Evolutionary conservation across 1,140 invertebrate species (phyloP).

Genomic region (Lysiphlebus fabarum): DNA sequence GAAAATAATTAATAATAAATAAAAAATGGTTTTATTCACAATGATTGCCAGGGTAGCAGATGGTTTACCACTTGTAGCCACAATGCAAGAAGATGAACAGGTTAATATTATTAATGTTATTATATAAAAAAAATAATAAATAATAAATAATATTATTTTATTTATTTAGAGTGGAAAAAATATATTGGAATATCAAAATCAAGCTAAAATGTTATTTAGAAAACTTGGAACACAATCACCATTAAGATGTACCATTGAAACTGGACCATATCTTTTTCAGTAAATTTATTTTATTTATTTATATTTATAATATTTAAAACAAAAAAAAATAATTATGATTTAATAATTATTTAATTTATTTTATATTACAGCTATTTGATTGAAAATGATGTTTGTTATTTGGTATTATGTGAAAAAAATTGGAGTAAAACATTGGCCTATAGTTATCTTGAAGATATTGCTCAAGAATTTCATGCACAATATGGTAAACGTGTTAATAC

Average conservation of each 20-base stretch:
- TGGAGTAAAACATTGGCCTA: slow-evolving; percentile 95
- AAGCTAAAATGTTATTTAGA: slow-evolving; percentile 98
- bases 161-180: slow-evolving; percentile 76
- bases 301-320: too few species aligned
- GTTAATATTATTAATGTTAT: slow-evolving; percentile 60
- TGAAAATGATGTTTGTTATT: slow-evolving; percentile 92
- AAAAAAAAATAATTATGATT: too few species aligned
- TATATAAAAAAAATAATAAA: slow-evolving; percentile 4
- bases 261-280: slow-evolving; percentile 96
- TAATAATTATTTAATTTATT: too few species aligned
- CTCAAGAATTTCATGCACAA: slow-evolving; percentile 89
- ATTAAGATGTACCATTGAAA: slow-evolving; percentile 89
- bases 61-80: slow-evolving; percentile 92
- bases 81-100: slow-evolving; percentile 97
- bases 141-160: slow-evolving; percentile 16
- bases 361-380: slow-evolving; percentile 90
- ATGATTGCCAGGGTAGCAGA: slow-evolving; percentile 95
- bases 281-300: too few species aligned
- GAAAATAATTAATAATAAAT: neutral
- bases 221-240: slow-evolving; percentile 88
- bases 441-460: slow-evolving; percentile 94
- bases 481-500: slow-evolving; percentile 88
- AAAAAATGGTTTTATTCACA: slow-evolving; percentile 91
- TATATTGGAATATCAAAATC: slow-evolving; percentile 96
- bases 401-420: slow-evolving; percentile 90